Conservation (phyloP, 2,797 vertebrate species). For the Gymnodraco acuticeps region DNA sequence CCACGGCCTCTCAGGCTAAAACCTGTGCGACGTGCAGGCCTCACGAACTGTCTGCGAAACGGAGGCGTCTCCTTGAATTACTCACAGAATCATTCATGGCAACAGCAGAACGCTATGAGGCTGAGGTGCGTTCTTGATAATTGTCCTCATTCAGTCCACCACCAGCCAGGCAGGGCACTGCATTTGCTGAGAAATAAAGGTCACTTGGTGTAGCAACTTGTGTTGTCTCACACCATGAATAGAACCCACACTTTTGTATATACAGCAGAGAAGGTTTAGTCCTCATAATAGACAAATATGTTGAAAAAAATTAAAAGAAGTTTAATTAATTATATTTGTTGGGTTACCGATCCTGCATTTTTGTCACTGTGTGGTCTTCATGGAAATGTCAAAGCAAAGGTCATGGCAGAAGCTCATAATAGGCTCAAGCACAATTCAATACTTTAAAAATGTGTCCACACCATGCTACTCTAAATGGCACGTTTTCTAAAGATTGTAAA, state of each 20-base stretch:
- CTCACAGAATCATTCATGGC: constrained; percentile 50
- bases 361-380: not conserved
- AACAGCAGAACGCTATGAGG: constrained; percentile 37
- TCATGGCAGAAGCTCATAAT: constrained; percentile 24
- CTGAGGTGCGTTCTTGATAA: constrained; percentile 51
- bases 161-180: constrained; percentile 47
- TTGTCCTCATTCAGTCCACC: constrained; percentile 58
- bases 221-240: constrained; percentile 20
- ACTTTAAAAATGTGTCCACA: not conserved
- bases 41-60: constrained; percentile 56
- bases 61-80: constrained; percentile 69
- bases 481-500: no score
- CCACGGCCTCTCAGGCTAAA: constrained; percentile 81
- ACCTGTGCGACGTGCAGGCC: constrained; percentile 74
- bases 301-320: not conserved
- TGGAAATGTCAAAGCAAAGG: constrained; percentile 33
- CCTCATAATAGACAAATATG: not conserved
- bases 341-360: not conserved
- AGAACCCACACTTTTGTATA: not conserved
- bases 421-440: not conserved
- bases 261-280: not conserved
- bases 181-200: constrained; percentile 42
- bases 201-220: constrained; percentile 29
- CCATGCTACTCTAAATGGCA: not conserved
- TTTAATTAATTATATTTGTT: not conserved